Conservation (phyloP, 2,888 invertebrate genomes). For the Frankliniella fusca region DNA sequence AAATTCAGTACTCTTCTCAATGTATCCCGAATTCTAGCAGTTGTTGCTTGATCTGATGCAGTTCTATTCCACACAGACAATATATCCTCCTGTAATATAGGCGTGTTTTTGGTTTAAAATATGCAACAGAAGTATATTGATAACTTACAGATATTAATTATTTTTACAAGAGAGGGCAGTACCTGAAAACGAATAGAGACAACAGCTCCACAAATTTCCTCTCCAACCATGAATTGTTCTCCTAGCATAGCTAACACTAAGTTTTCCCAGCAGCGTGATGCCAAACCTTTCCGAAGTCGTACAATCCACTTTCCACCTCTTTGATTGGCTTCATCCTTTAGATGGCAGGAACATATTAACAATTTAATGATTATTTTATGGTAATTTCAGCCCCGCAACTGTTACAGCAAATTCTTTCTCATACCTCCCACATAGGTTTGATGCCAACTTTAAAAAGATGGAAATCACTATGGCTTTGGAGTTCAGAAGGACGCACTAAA, state of each 20-base stretch:
- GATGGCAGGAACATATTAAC: too few species aligned
- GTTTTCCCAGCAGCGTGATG: constrained; percentile 97
- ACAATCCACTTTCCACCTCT: constrained; percentile 99
- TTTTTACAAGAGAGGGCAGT: constrained; percentile 36
- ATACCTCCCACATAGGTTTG: constrained; percentile 96
- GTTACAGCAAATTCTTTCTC: constrained; percentile 36
- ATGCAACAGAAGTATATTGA: background rate
- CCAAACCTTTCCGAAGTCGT: constrained; percentile 86
- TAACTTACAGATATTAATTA: background rate
- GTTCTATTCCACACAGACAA: constrained; percentile 97
- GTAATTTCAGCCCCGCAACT: background rate
- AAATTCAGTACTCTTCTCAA: constrained; percentile 91
- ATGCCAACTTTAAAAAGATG: constrained; percentile 98
- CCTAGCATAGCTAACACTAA: constrained; percentile 96
- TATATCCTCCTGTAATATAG: constrained; percentile 74
- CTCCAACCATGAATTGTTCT: constrained; percentile 97
- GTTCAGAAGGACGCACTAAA: constrained; percentile 80
- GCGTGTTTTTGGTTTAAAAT: constrained; percentile 34
- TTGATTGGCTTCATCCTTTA: constrained; percentile 82
- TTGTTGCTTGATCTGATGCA: constrained; percentile 82
- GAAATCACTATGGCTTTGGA: constrained; percentile 87
- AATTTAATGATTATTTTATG: too few species aligned
- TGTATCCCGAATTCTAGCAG: constrained; percentile 89
- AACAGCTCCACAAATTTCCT: constrained; percentile 97
- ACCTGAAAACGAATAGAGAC: constrained; percentile 91